Base-by-base conservation (phyloP, 2,797 vertebrate genomes). In the Coregonus suidteri region DNA sequence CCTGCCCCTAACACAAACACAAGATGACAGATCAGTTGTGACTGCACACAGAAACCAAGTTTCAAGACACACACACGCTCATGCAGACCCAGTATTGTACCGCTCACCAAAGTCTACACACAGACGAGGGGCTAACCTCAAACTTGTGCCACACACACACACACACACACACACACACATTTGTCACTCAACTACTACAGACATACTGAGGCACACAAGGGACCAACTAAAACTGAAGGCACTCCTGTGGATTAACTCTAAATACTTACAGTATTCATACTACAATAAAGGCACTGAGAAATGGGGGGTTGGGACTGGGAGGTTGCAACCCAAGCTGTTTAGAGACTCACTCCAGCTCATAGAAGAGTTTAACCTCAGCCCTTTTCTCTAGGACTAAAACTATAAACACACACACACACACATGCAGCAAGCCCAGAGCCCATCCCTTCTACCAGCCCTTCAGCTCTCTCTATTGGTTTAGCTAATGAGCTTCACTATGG, bases 1-100 rank as follows among this genome's bases (percentile, higher is more conserved):
- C 89, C 90, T 93, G 93, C 88, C 91, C 76, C 81, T 74, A 77
- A 85, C 83, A 82, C 90, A 90, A 90, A 86, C 87, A 87, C 79
- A 77, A 75, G 79, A 77, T 67, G 86, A 89, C 77, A 84, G 86
- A 91, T 88, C 85, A 86, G 71, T 78, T 79, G 67, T 66, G 88
- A 88, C 79, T 78, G 82, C 77, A 74, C 73, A 77, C 77, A 86
- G 74, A 83, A 78, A 79, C 64, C 56, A 20, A 7, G 14, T 35
- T 20, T 16, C 9, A 25, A 52, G 70, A 52, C 11, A 71, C 47
- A 52, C 70, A 71, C 35, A 51, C 79, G 68, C 85, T 77, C 76
- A 74, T 83, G 80, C 75, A 77, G 77, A 85, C 75, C 85, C 78
- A 85, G 31, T 31, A 4, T 31, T 67, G 25, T 31, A 34, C 65